Evolutionary conservation across 2,113 vertebrate species (phyloP).

Genomic region (Rhagologus leucostigma): DNA sequence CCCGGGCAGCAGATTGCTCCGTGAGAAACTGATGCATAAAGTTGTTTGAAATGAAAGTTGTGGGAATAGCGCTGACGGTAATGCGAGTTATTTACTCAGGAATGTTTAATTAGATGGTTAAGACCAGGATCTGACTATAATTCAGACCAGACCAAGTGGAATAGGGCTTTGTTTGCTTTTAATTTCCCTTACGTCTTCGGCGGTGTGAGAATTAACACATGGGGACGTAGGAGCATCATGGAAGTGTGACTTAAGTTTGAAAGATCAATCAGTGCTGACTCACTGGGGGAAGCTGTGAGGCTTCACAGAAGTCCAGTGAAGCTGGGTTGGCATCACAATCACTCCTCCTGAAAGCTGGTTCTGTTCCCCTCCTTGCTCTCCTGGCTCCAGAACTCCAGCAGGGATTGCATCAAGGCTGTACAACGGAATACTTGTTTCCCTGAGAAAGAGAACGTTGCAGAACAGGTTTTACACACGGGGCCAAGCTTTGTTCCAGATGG

Average conservation of each 20-base stretch:
- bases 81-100: background rate
- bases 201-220: background rate
- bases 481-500: constrained; percentile 88
- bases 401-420: background rate
- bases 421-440: background rate
- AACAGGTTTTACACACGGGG: constrained; percentile 69
- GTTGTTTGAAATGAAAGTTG: background rate
- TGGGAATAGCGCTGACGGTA: background rate
- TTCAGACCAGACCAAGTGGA: background rate
- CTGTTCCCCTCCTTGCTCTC: background rate
- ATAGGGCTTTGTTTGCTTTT: background rate
- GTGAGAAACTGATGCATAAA: background rate
- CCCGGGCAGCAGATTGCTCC: background rate
- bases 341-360: background rate
- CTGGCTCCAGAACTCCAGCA: background rate
- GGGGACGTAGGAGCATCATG: background rate
- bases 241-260: background rate
- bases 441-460: background rate
- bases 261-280: background rate
- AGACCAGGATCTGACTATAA: background rate
- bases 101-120: background rate
- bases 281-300: background rate
- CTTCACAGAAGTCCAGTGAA: background rate
- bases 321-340: background rate
- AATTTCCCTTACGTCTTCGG: background rate